Conservation (phyloP, 2,888 invertebrate species). For the Halictus quadricinctus region DNA sequence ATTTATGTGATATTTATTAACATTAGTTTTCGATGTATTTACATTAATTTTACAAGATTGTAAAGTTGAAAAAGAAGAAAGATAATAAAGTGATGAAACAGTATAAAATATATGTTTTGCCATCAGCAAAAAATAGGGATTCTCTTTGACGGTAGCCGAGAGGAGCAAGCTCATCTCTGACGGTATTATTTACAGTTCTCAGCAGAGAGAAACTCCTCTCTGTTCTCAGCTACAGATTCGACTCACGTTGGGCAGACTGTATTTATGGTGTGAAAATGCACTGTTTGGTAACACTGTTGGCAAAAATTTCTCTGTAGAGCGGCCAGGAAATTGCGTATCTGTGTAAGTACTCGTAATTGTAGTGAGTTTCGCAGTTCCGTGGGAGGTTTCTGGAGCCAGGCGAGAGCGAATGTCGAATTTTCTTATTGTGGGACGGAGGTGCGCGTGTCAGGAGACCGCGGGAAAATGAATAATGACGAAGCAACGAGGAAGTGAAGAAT, state of each 20-base stretch:
- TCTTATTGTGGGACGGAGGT: constrained; percentile 62
- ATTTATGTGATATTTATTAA: no score
- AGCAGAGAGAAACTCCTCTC: neutral
- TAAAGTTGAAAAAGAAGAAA: no score
- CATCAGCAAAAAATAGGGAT: no score
- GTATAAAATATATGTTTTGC: no score
- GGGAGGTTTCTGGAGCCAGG: constrained; percentile 52
- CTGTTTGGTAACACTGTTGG: constrained; percentile 20
- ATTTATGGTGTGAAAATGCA: neutral
- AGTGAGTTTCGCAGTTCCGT: constrained; percentile 40
- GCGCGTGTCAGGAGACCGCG: constrained; percentile 73
- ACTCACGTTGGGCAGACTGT: neutral
- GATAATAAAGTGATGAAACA: no score
- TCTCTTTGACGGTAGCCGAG: no score
- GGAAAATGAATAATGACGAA: constrained; percentile 75
- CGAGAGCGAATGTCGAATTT: constrained; percentile 70
- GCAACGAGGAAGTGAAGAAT: constrained; percentile 78
- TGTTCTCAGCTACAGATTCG: constrained; percentile 21
- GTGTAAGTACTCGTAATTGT: constrained; percentile 38
- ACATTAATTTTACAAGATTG: no score
- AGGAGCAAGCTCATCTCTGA: no score
- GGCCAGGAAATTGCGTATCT: constrained; percentile 7
- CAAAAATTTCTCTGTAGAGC: neutral
- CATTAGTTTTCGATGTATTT: no score
- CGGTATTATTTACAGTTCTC: no score